Base-by-base conservation (phyloP, 1,140 invertebrate genomes). In the Drosophila burlai region DNA sequence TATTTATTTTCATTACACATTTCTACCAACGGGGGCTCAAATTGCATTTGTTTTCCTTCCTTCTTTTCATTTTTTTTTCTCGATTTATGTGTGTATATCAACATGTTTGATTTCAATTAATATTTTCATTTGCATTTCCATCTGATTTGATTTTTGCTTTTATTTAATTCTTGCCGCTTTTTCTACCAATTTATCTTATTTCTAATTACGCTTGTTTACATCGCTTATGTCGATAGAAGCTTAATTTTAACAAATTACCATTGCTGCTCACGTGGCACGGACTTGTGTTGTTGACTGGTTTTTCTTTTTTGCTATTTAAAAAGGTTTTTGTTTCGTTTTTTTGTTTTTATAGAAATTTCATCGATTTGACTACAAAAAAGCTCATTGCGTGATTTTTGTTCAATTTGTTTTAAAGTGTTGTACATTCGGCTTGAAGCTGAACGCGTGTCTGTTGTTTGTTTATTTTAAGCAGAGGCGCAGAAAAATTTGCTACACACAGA, bases 221-320 rank as follows among this genome's bases (percentile, higher is more conserved):
- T 52, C 68, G 85, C 67, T 83, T 80, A 80, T 71, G 72, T 66
- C 68, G 64, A 73, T 84, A 73, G 60, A 81, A 83, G 81, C 85
- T 84, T 89, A 89, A 75, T 75, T 26, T 83, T 80, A 83, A 77
- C 87, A 65, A 77, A 77, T 89, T 67, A 54, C 58, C 40, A 54
- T 31, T 64, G 66, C 62, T 64, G 66, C 62, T 69, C 74, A 38
- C 38, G 26, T 60, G 59, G 54, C 60, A 18, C 10, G 64, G 42
- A 45, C 60, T 55, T 57, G 40, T 38, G 10, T 45, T 36, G 38
- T 54, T 67, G n/a, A 26, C 45, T 64, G 24, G 8, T 26, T 57
- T 55, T 43, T 24, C 0, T 29, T 49, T 43, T 46, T 68, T 10
- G 61, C 66, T 66, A 68, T 71, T 71, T 46, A 68, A 71, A 69